Percentiles rank a stretch among this genome's conserved stretches.
These are phyloP conservation scores for Drosophila sproati DNA, from an alignment of 1,140 invertebrate species.

Conservation along the genomic window DNA sequence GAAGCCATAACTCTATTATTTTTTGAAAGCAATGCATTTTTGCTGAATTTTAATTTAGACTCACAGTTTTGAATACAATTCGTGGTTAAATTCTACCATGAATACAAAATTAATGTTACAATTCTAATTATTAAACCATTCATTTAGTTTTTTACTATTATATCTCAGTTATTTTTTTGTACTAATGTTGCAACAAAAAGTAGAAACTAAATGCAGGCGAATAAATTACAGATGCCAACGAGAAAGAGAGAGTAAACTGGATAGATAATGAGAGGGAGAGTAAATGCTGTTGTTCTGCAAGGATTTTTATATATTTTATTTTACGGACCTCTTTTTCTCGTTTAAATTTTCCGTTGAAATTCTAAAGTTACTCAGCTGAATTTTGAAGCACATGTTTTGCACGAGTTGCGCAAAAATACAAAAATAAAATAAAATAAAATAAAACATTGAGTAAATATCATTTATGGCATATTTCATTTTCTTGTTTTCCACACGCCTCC, in stretches of 20 bases:
- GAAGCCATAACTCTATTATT: too few species aligned
- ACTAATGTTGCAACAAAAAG: too few species aligned
- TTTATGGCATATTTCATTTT: conserved; percentile 60
- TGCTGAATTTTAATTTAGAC: too few species aligned
- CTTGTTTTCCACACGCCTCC: conserved; percentile 23
- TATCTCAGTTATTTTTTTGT: not conserved
- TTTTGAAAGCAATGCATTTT: too few species aligned
- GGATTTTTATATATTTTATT: conserved; percentile 14
- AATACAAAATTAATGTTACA: too few species aligned
- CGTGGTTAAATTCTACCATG: too few species aligned
- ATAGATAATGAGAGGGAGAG: too few species aligned
- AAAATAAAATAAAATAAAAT: too few species aligned
- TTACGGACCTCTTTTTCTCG: not conserved
- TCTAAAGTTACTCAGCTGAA: conserved; percentile 22
- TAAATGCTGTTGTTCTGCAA: not conserved
- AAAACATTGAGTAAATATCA: conserved; percentile 45
- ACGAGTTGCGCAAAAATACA: not conserved
- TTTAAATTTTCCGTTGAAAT: conserved; percentile 37
- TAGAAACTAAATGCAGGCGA: not conserved
- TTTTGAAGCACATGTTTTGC: conserved; percentile 41
- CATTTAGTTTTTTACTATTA: not conserved
- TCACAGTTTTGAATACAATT: too few species aligned
- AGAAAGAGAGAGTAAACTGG: not conserved
- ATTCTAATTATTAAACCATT: not conserved
- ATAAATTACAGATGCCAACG: not conserved